Base-by-base conservation (phyloP, 2,113 vertebrate genomes). In the Pelodiscus sinensis region DNA sequence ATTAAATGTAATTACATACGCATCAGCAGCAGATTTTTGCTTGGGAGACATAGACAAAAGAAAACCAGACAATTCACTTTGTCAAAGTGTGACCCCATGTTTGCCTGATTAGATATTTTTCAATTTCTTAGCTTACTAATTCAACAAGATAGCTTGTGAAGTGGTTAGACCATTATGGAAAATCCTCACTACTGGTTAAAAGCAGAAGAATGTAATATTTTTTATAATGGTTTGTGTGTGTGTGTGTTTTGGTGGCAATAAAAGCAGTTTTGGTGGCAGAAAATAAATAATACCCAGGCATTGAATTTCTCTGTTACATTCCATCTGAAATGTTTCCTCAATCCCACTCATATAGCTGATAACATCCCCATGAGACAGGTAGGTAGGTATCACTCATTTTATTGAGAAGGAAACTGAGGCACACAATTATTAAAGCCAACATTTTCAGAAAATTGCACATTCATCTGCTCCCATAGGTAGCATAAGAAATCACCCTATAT, bases 1-100 rank as follows among this genome's bases (percentile, higher is more conserved):
- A 95, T 89, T 92, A 87, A 87, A 90, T 89, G 81, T 86, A 92
- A 80, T 91, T 91, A 84, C 73, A 88, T 80, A 25, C 81, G 89
- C 77, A 88, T 13, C 27, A 1, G 0, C 55, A 84, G 78, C 88
- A 78, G 84, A 82, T 38, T 56, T 82, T 89, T 85, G n/a, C 15
- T 51, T 50, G 88, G 89, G 7, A 94, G 79, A 85, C 60, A 13
- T 4, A 55, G 29, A 81, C 38, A 92, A 90, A 95, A 21, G 88
- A 90, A 92, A 95, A 27, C 0, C 81, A 95, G 58, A 55, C 65
- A n/a, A 84, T 91, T 94, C 88, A 27, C 29, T 85, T 7, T 22
- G 3, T 80, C 29, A 71, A n/a, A 82, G 13, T 10, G 7, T 27
- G 91, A 82, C 56, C 56, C 19, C 29, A 22, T 31, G 1, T 86